Base-by-base conservation (phyloP, 1,140 invertebrate species). In the Zaprionus gabonicus region DNA sequence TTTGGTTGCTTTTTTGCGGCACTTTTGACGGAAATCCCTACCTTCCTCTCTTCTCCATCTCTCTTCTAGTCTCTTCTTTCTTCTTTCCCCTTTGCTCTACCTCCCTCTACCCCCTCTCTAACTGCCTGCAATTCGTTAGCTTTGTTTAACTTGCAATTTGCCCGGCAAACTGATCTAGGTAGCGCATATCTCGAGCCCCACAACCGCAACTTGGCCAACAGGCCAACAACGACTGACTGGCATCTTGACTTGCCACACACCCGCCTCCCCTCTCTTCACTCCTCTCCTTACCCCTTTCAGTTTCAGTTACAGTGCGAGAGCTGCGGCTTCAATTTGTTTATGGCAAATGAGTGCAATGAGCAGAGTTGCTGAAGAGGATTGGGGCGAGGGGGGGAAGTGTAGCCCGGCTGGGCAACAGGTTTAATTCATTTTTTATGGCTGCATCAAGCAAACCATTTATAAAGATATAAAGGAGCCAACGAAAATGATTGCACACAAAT, bases 131-230 rank as follows among this genome's bases (percentile, higher is more conserved):
- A 84, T 88, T 88, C 78, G 80, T 88, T 88, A 88, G 85, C 85
- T 90, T 88, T 88, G 83, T 85, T 88, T 88, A 88, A 88, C 85
- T 88, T 88, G 78, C 85, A 88, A 88, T 88, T 88, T 88, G 70
- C 76, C 81, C 81, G 76, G 77, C 78, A 85, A 88, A 88, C 78
- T 90, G 85, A 88, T 88, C 46, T 51, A 88, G 85, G 82, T 88
- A 90, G 70, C 38, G 70, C 49, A 51, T 51, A 51, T 51, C 46
- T 74, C 46, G 68, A 58, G 55, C 13, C 56, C 36, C n/a, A 6
- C 27, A 59, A 53, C 85, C 81, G 55, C 82, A 84, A 83, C 78
- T 83, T 85, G 81, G 78, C 78, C 81, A 81, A 59, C 17, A 23
- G 20, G 20, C 46, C 46, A 51, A 13, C 46, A 51, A 51, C 20